Evolutionary conservation across 2,797 vertebrate species (phyloP).

Genomic region (Anabacerthia variegaticeps): DNA sequence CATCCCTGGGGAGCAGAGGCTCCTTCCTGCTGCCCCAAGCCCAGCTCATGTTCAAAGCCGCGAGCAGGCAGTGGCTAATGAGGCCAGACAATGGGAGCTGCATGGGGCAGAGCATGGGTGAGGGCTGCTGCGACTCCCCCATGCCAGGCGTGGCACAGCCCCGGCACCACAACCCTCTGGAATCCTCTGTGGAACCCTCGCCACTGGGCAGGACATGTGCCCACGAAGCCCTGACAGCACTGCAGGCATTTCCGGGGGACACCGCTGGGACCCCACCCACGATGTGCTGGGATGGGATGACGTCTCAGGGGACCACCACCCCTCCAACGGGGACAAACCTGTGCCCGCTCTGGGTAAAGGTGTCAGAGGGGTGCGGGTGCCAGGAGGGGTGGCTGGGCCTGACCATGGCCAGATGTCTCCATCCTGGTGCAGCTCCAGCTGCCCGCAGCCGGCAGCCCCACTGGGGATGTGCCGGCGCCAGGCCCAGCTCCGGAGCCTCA

Average conservation of each 20-base stretch:
- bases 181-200: neutral
- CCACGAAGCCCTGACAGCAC: rapidly evolving
- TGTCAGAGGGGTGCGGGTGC: neutral
- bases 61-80: neutral
- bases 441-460: neutral
- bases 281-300: neutral
- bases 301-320: neutral
- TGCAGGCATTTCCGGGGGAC: neutral
- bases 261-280: rapidly evolving
- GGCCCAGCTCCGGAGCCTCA: neutral
- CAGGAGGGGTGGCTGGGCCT: neutral
- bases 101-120: neutral
- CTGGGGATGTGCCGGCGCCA: neutral
- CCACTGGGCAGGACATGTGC: rapidly evolving
- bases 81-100: conserved; percentile 43
- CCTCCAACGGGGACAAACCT: rapidly evolving
- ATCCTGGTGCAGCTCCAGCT: neutral
- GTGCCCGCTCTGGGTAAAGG: neutral
- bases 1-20: conserved; percentile 1
- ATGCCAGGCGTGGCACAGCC: neutral
- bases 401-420: neutral
- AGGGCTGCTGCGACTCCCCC: neutral
- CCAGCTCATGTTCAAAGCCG: conserved; percentile 10
- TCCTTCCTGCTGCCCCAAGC: conserved; percentile 20
- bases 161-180: neutral